Evolutionary conservation across 2,113 vertebrate species (phyloP).

Genomic region (Pandion haliaetus): DNA sequence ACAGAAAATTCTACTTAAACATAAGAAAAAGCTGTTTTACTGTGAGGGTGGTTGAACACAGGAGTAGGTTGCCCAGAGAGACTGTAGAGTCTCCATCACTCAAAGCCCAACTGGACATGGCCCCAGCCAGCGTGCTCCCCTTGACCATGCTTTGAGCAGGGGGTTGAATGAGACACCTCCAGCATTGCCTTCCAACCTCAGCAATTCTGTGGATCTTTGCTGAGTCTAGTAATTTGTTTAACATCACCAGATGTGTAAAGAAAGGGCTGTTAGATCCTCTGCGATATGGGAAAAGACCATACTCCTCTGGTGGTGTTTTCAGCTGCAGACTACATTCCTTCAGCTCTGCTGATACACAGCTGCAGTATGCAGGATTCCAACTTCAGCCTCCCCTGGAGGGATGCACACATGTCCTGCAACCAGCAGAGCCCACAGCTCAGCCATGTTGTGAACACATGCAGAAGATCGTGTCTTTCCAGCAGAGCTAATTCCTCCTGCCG

Average conservation of each 20-base stretch:
- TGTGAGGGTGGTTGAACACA: background rate
- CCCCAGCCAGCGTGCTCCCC: background rate
- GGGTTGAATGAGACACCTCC: background rate
- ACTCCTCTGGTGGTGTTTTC: background rate
- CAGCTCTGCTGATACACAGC: background rate
- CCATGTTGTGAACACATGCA: rapidly evolving
- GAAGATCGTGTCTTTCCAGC: background rate
- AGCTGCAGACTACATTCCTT: background rate
- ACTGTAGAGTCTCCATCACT: background rate
- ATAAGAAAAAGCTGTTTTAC: background rate
- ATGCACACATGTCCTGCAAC: rapidly evolving
- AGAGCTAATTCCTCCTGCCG: rapidly evolving
- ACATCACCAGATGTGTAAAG: background rate
- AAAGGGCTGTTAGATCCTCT: background rate
- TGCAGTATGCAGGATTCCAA: background rate
- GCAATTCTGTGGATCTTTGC: background rate
- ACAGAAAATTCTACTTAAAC: background rate
- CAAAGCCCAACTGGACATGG: background rate
- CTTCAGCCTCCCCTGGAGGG: background rate
- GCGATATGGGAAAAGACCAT: background rate
- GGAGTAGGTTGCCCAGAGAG: background rate
- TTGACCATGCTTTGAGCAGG: background rate
- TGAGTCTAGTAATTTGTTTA: background rate
- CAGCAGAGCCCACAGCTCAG: background rate
- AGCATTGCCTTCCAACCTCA: background rate